Evolutionary conservation across 2,888 invertebrate species (phyloP).

Genomic region (Caenorhabditis parvicauda): DNA sequence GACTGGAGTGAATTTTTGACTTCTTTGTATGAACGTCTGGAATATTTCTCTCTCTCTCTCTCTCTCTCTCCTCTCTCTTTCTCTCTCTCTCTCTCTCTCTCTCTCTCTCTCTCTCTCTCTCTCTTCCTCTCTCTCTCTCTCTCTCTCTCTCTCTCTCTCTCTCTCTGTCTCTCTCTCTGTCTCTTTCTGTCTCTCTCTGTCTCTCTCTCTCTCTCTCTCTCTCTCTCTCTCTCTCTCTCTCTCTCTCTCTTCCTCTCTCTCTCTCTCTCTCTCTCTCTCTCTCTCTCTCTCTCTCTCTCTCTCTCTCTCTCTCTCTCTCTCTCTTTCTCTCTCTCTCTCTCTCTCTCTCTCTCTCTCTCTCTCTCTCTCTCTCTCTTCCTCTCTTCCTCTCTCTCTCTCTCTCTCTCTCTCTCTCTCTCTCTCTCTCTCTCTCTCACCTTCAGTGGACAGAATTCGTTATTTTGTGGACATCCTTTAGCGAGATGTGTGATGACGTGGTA

Average conservation of each 20-base stretch:
- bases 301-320: background rate
- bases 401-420: conserved; percentile 1
- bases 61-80: background rate
- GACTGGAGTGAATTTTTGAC: conserved; percentile 25
- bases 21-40: conserved; percentile 27
- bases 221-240: no score
- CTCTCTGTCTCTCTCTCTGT: no score
- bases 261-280: no score
- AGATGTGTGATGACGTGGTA: conserved; percentile 50
- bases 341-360: no score
- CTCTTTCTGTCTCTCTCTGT: no score
- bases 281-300: background rate
- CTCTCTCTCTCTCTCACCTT: conserved; percentile 16
- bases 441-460: conserved; percentile 43
- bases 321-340: no score
- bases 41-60: background rate
- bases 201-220: no score
- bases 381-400: conserved; percentile 4
- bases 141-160: no score
- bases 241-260: no score
- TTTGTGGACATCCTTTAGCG: conserved; percentile 45
- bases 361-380: conserved; percentile 2
- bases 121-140: no score
- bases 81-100: no score
- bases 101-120: no score